Evolutionary conservation across 2,888 invertebrate genomes (phyloP), one percentile per base, ranked within the genome.

Genomic region (Micoletzkya japonica): DNA sequence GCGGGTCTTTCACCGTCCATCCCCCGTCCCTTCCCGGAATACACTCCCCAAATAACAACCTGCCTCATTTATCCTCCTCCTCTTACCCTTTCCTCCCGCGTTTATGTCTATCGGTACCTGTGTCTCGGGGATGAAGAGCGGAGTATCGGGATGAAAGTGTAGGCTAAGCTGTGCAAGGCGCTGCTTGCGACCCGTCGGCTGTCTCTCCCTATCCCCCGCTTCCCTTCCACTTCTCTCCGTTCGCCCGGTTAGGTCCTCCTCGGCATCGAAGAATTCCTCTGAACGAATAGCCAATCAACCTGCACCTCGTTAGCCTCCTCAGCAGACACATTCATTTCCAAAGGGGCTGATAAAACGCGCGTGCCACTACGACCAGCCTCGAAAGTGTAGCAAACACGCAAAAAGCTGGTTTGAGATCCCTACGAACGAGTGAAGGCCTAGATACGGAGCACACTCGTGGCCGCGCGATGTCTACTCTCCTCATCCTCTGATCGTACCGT

Each of bases 41-140:
- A 17, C 7, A 10, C 10, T 10, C 39, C 39, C 7, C 39, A 17
- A 39, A 39, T 39, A 17, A 10, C 17, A 17, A 10, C 10, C 39
- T 39, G 39, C 39, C 17, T 58, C 37, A 58, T 4, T 44, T 20
- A 44, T 57, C 57, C 4, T 28, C 24, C 36, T 58, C 7, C 0
- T 24, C 24, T 58, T 30, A 34, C 34, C 4, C 30, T n/a, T 24
- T 14, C 14, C 28, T 56, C n/a, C n/a, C n/a, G n/a, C n/a, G n/a
- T 3, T 49, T 17, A n/a, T 49, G 17, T n/a, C 17, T 6, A 49
- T n/a, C 17, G 34, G 17, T 72, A 88, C 88, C 86, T 90, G 90
- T 0, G 93, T 93, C 28, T 91, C 87, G 0, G 94, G 94, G 73
- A 93, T 90, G 86, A 91, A 94, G 66, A 93, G 88, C 50, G 89